Evolutionary conservation across 2,797 vertebrate genomes (phyloP), one percentile per base, ranked within the genome.

Genomic region (Poliocrania exsul): DNA sequence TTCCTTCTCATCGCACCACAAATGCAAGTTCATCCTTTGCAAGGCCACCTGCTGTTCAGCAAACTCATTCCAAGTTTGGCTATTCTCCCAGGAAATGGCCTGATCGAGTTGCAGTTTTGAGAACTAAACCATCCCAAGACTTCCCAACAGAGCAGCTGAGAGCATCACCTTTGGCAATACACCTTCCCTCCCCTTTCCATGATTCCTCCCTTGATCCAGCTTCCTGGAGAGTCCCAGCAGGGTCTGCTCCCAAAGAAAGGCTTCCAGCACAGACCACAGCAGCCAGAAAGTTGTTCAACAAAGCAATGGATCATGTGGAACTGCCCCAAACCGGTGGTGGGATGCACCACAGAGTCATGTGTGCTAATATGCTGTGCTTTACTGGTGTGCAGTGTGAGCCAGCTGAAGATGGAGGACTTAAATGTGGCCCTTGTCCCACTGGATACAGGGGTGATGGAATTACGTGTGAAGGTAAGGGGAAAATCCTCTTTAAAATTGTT

Each of bases 361-460:
- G 98, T 18, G 75, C 96, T 2, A 86, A 94, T 10, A 79, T 15
- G 16, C 95, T 91, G 0, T 99, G 98, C 65, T 98, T 98, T 80
- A 83, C 96, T 0, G 98, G 97, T 0, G 98, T 98, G 72, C 92
- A 19, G 40, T 98, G 98, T 4, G 66, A 98, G 44, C 78, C 53
- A 5, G 60, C 20, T 1, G 3, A 16, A 14, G 89, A 60, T 0
- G 97, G 95, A 18, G 86, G 83, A 21, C 95, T 97, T 71, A 96
- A 73, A 65, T 99, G 98, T 33, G 98, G 98, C 11, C 91, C 97
- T 73, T 99, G 98, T 93, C 98, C 98, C 4, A 28, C 86, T 3
- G 98, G 98, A n/a, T 98, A 98, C 96, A 96, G 81, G 0, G 97
- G 98, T 53, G 97, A 99, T 47, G 98, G 98, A 77, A 92, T 47